phyloP scores from a whole-genome alignment of 2,797 vertebrate species.

The Synaphobranchus kaupii region DNA sequence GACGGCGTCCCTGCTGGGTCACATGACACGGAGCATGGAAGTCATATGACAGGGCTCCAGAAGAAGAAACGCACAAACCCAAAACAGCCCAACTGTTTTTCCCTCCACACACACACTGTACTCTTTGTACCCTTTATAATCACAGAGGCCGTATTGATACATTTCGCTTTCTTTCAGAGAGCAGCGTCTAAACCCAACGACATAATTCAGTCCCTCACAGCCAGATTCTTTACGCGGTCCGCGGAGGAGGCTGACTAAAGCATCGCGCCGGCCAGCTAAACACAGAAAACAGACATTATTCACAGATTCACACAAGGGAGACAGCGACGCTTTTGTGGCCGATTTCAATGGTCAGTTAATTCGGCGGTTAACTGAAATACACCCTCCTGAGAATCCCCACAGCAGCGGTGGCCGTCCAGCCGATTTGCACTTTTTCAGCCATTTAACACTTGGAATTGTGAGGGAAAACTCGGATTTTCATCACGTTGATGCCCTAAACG shows the following conservation, averaged over 20 bases:
- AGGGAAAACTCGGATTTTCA: background rate
- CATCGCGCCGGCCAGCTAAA: background rate
- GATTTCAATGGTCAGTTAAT: background rate
- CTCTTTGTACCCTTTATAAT: constrained; percentile 61
- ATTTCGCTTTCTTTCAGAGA: background rate
- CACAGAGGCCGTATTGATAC: constrained; percentile 46
- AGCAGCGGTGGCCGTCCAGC: background rate
- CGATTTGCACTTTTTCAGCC: background rate
- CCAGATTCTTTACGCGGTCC: background rate
- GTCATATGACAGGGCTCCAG: constrained; percentile 65
- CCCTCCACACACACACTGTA: constrained; percentile 58
- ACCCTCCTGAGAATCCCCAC: background rate
- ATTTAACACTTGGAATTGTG: background rate
- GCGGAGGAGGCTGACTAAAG: background rate
- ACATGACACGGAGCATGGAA: constrained; percentile 60
- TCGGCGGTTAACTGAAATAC: background rate
- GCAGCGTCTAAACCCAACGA: background rate
- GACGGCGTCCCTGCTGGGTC: constrained; percentile 46
- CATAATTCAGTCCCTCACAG: constrained; percentile 10
- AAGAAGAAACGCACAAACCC: constrained; percentile 52
- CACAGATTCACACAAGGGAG: background rate
- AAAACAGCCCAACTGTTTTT: constrained; percentile 39
- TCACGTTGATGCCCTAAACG: background rate
- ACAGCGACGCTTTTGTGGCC: background rate
- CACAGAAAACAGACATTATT: constrained; percentile 5